Percentiles rank a stretch among this genome's conserved stretches.
phyloP scores from a whole-genome alignment of 2,113 vertebrate genomes.

The Heptranchias perlo region DNA sequence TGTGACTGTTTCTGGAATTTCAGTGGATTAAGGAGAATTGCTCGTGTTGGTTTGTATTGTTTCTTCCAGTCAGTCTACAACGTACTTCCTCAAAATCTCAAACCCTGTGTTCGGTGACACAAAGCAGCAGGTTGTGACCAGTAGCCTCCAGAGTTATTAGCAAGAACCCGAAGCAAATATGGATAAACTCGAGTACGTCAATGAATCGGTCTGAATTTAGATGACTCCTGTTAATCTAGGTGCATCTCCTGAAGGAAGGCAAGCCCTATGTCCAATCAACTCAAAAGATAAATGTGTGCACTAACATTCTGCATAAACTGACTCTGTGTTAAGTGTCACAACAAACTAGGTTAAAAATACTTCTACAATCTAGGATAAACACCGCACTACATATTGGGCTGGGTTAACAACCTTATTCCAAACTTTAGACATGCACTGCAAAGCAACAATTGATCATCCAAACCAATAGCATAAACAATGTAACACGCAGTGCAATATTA shows the following conservation, averaged over 20 bases:
- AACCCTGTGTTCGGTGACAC: background rate
- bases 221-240: background rate
- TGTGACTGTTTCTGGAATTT: background rate
- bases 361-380: background rate
- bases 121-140: background rate
- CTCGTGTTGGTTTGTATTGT: background rate
- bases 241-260: background rate
- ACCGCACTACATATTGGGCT: background rate
- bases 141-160: no score
- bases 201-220: background rate
- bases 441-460: background rate
- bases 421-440: background rate
- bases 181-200: background rate
- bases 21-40: background rate
- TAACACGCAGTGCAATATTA: background rate
- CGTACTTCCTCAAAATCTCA: background rate
- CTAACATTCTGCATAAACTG: background rate
- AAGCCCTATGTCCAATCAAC: background rate
- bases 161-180: background rate
- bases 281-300: background rate
- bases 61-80: background rate
- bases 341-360: background rate
- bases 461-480: background rate
- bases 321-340: background rate
- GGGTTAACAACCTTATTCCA: background rate